Evolutionary conservation across 1,140 invertebrate species (phyloP).

Genomic region (Batillaria attramentaria): DNA sequence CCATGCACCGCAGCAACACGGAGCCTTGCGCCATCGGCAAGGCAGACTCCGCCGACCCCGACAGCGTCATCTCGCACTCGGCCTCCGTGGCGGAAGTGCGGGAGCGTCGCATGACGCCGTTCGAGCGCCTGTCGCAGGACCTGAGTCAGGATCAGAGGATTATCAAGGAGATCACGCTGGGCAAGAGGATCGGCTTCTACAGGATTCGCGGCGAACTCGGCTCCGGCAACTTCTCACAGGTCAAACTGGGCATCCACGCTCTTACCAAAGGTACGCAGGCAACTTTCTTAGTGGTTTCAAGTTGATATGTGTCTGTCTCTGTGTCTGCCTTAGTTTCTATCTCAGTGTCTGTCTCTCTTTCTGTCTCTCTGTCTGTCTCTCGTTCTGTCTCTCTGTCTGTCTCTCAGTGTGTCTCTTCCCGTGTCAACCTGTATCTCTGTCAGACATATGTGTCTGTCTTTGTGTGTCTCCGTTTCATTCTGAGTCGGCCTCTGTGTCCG

Average conservation of each 20-base stretch:
- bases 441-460: too few relatives aligned
- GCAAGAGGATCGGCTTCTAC: slow-evolving; percentile 81
- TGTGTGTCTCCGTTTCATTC: too few relatives aligned
- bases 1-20: slow-evolving; percentile 29
- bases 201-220: slow-evolving; percentile 82
- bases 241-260: slow-evolving; percentile 87
- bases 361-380: slow-evolving; percentile 6
- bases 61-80: not conserved
- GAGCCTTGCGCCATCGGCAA: slow-evolving; percentile 22
- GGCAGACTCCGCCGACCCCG: not conserved
- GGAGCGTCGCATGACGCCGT: slow-evolving; percentile 53
- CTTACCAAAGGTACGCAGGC: slow-evolving; percentile 90
- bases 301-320: not conserved
- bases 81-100: slow-evolving; percentile 5
- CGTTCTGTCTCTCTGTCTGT: slow-evolving; percentile 1
- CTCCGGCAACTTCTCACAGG: slow-evolving; percentile 91
- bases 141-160: slow-evolving; percentile 73
- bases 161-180: slow-evolving; percentile 77
- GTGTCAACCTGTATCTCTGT: too few relatives aligned
- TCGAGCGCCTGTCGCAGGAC: slow-evolving; percentile 60
- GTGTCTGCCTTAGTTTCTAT: not conserved
- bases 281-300: too few relatives aligned
- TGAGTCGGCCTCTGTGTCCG: too few relatives aligned
- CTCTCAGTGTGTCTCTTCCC: too few relatives aligned
- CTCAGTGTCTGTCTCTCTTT: not conserved